Evolutionary conservation across 2,797 vertebrate genomes (phyloP), one percentile per base, ranked within the genome.

Genomic region (Tapirus indicus): DNA sequence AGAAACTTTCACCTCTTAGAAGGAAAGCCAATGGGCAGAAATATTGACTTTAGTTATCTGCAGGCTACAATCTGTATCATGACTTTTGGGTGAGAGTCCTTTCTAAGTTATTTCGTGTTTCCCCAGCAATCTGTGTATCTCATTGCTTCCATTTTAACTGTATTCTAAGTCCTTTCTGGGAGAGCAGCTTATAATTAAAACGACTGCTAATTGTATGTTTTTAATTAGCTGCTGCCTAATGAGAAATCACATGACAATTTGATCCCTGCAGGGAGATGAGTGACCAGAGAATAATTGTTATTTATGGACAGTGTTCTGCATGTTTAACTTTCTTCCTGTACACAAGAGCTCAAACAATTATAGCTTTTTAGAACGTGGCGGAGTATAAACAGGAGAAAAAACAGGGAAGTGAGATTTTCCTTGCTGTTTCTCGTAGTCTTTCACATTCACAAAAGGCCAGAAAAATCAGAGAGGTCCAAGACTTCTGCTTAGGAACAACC

Each of bases 141-240:
- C 17, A 25, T 7, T 10, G 14, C 38, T 29, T 89, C 75, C 29
- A 21, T 60, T 77, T 75, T 58, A 49, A 64, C 94, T 21, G 60
- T 32, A 69, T 49, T 74, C 86, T 78, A 93, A 91, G 44, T 87
- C 86, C 66, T 97, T 77, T 82, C 54, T 52, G 75, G 60, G 78
- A 93, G 58, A 89, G 49, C 49, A 62, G 71, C 23, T 86, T 87
- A 9, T 92, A 94, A 94, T 96, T 89, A 94, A 94, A 89, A 94
- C 66, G 94, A 91, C 83, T 64, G 88, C 71, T 97, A 95, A 97
- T 96, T 97, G 77, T 44, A n/a, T 66, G 83, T 91, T 95, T 97
- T 95, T 78, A 97, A 97, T 95, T 96, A 94, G 82, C 41, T n/a
- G 79, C 85, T 14, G 62, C 84, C 72, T 96, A 78, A 87, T 74